phyloP scores from a whole-genome alignment of 2,113 vertebrate species.

The Zosterops pallidus region DNA sequence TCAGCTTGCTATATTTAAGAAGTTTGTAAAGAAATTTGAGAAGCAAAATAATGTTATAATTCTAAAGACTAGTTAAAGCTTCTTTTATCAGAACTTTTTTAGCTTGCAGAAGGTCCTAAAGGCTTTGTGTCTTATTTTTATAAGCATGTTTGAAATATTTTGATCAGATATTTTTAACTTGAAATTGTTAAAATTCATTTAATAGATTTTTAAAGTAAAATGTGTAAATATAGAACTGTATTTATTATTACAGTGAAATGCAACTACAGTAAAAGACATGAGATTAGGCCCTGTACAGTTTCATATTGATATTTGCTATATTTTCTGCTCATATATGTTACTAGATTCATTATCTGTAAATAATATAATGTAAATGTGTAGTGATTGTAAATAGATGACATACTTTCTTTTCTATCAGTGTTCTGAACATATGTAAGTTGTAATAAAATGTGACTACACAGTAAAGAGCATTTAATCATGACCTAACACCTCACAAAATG shows the following conservation, averaged over 20 bases:
- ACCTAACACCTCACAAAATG: conserved; percentile 13
- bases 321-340: conserved; percentile 68
- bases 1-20: conserved; percentile 65
- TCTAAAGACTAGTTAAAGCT: conserved; percentile 56
- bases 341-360: conserved; percentile 76
- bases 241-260: conserved; percentile 82
- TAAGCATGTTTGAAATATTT: conserved; percentile 79
- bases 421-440: conserved; percentile 73
- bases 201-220: conserved; percentile 77
- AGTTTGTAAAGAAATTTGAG: conserved; percentile 64
- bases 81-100: conserved; percentile 60
- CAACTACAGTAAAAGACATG: conserved; percentile 65
- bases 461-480: conserved; percentile 46
- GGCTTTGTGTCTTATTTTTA: conserved; percentile 78
- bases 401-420: conserved; percentile 76
- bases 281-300: conserved; percentile 77
- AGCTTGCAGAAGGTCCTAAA: conserved; percentile 63
- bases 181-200: conserved; percentile 75
- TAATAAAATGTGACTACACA: conserved; percentile 78
- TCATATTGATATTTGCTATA: conserved; percentile 70
- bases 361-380: conserved; percentile 82
- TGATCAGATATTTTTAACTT: conserved; percentile 80
- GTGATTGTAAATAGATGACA: conserved; percentile 79
- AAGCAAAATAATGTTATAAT: conserved; percentile 63
- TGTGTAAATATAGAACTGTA: conserved; percentile 88